Conservation (phyloP, 2,888 invertebrate species). For the Drosophila falleni region DNA sequence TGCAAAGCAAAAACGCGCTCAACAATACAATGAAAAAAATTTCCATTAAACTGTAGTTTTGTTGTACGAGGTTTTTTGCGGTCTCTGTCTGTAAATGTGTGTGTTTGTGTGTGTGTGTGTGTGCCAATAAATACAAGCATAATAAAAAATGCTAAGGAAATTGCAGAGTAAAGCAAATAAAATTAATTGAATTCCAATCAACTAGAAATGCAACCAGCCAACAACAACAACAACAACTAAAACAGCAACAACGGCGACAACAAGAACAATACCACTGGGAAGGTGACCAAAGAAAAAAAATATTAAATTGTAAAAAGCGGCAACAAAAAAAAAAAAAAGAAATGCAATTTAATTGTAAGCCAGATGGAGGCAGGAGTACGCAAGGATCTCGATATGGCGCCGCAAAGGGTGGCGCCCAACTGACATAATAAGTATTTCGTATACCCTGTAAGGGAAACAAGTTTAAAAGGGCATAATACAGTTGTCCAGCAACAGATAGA, state of each 20-base stretch:
- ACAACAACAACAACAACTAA: conserved; percentile 39
- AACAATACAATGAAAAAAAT: conserved; percentile 58
- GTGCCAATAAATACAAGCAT: conserved; percentile 77
- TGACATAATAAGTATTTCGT: conserved; percentile 58
- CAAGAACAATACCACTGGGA: conserved; percentile 36
- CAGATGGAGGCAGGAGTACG: conserved; percentile 30
- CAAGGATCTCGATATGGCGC: conserved; percentile 32
- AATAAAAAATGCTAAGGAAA: conserved; percentile 81
- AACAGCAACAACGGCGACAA: conserved; percentile 36
- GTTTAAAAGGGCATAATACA: neutral
- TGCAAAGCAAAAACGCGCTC: conserved; percentile 58
- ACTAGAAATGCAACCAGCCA: conserved; percentile 74
- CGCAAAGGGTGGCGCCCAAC: conserved; percentile 48
- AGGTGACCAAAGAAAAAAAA: conserved; percentile 49
- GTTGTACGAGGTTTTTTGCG: conserved; percentile 45
- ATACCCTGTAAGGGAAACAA: conserved; percentile 17
- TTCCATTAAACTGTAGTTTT: conserved; percentile 74
- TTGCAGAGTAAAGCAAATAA: conserved; percentile 82
- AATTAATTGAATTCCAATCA: conserved; percentile 84
- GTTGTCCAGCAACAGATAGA: neutral
- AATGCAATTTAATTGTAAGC: conserved; percentile 76
- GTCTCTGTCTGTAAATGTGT: conserved; percentile 21
- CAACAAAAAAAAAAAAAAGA: conserved; percentile 27
- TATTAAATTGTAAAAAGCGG: conserved; percentile 67
- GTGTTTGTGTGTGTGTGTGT: conserved; percentile 47